Base-by-base conservation (phyloP, 2,888 invertebrate genomes). In the Abscondita cerata region DNA sequence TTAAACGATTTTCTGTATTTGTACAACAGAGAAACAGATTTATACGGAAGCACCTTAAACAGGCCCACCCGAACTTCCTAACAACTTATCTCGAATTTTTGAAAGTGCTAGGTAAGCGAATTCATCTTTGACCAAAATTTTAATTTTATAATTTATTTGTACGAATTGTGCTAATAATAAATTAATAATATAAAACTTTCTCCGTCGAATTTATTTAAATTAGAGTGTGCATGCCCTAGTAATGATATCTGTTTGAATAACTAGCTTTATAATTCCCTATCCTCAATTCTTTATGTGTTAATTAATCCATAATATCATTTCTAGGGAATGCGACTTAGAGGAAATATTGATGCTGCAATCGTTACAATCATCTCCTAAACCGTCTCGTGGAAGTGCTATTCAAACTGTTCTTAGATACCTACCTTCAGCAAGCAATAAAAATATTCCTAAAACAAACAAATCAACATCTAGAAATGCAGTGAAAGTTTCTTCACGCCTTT, bases 1-100 rank as follows among this genome's bases (percentile, higher is more conserved):
- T 82, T 92, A 52, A 91, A 91, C 75, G 93, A 94, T 79, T 94
- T 93, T 80, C 84, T 94, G 52, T 91, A 92, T 81, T 83, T 90
- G 73, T 94, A 93, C 81, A 91, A 90, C 76, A 84, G 89, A 55
- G 93, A 93, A 80, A 93, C 93, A 0, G 93, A 93, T 71, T 81
- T 90, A 19, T 91, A 89, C 75, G 84, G 88, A 1, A 90, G 91
- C 77, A 85, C 88, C 54, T 87, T 87, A 62, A 91, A 91, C 72
- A 83, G 85, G 64, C 86, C 87, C 51, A 87, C 83, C 76, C n/a
- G 78, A 83, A 55, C 80, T 86, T 59, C 84, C 85, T 1, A 80
- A 80, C 65, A 81, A 83, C 65, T 73, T 86, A 58, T 88, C 87
- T 71, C 65, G 85, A 86, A 67, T 89, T 89, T 74, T 76, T 89